Conservation (phyloP, 2,797 vertebrate genomes). For the Philypnodon macrostomus region DNA sequence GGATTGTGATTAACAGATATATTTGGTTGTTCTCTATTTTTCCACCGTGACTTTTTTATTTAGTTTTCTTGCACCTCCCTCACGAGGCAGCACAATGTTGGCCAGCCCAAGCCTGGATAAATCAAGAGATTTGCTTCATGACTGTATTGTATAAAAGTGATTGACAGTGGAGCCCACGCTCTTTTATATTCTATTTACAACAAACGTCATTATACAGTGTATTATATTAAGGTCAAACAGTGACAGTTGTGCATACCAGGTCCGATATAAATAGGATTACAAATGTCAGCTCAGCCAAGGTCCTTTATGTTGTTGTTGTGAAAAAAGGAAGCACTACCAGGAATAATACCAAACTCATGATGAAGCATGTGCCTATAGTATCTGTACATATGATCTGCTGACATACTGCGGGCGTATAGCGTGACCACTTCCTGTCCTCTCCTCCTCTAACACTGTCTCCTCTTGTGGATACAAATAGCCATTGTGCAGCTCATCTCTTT, state of each 20-base stretch:
- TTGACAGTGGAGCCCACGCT: no score
- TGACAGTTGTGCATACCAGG: not conserved
- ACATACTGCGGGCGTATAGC: not conserved
- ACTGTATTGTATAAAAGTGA: no score
- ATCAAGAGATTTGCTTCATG: no score
- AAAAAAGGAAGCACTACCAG: slow-evolving; percentile 3
- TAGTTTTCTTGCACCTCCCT: no score
- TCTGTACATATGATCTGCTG: slow-evolving; percentile 1
- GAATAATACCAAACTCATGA: not conserved
- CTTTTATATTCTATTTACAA: no score
- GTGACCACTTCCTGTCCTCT: slow-evolving; percentile 2
- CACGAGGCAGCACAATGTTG: no score
- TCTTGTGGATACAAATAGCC: slow-evolving; percentile 58
- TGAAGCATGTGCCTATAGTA: slow-evolving; percentile 3
- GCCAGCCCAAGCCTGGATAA: no score
- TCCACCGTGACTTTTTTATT: no score
- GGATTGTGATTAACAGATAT: no score
- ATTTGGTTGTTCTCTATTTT: no score
- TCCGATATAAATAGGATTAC: not conserved
- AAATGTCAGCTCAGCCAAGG: not conserved
- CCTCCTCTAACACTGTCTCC: slow-evolving; percentile 11
- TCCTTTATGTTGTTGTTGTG: not conserved
- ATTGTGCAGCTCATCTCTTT: slow-evolving; percentile 67
- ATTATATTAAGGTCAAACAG: no score
- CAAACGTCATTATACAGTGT: no score